Conservation (phyloP, 1,140 invertebrate species). For the Papilio aristodemus region DNA sequence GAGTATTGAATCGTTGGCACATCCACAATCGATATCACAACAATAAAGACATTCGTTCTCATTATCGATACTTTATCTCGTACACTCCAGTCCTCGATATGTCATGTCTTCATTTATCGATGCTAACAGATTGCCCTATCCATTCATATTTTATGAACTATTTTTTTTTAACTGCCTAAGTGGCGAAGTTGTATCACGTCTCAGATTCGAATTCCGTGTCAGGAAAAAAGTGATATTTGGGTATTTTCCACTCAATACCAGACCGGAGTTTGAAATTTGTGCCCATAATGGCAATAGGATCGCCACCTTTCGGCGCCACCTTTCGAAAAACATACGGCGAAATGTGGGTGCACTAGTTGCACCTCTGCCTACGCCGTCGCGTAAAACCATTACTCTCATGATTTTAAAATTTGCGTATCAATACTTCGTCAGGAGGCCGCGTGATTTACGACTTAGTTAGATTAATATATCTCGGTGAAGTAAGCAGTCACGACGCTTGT, state of each 20-base stretch:
- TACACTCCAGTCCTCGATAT: conserved; percentile 52
- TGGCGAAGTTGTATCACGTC: neutral
- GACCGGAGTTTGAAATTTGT: too few species aligned
- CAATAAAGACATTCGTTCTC: conserved; percentile 60
- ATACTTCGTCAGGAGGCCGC: conserved; percentile 29
- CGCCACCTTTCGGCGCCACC: neutral
- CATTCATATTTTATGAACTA: conserved; percentile 37
- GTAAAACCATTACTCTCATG: conserved; percentile 37
- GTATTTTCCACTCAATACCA: too few species aligned
- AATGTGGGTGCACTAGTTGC: too few species aligned
- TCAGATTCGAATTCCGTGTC: too few species aligned
- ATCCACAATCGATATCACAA: conserved; percentile 49
- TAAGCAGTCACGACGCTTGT: conserved; percentile 45
- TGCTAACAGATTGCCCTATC: conserved; percentile 49
- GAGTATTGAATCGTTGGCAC: conserved; percentile 31
- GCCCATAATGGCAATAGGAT: too few species aligned
- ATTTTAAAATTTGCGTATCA: conserved; percentile 40
- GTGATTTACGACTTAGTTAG: conserved; percentile 45
- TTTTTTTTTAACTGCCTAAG: conserved; percentile 38
- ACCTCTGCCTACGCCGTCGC: too few species aligned
- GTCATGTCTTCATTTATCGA: conserved; percentile 63
- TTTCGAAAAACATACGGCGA: too few species aligned
- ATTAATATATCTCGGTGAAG: conserved; percentile 39
- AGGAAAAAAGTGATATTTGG: too few species aligned
- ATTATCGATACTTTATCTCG: conserved; percentile 58